Base-by-base conservation (phyloP, 2,888 invertebrate genomes). In the Smittia aterrima region DNA sequence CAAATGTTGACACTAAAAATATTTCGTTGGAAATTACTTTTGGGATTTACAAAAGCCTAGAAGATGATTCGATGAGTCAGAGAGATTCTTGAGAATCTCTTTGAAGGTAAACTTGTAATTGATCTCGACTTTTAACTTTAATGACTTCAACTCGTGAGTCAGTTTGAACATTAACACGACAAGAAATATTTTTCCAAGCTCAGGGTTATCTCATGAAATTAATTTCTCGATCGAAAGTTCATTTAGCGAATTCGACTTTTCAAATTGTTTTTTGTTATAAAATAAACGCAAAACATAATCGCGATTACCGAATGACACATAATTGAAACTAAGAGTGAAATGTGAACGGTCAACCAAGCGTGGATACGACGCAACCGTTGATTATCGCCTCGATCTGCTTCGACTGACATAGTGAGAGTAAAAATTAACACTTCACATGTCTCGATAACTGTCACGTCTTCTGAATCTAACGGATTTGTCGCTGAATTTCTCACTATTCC, bases 311-410 rank as follows among this genome's bases (percentile, higher is more conserved):
- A 67, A 40, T 67, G 67, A 4, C 67, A 40, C 38, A 18, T 11
- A 67, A 67, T 27, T 67, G 67, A 67, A 67, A 67, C 22, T 41
- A 67, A 67, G 41, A 67, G 67, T 67, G 40, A 41, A 67, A 67
- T 40, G 22, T 66, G 2, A 58, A 47, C n/a, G 3, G n/a, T 58
- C 58, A 58, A 2, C 58, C 58, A n/a, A 58, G 58, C 58, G 58
- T 22, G 22, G 58, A 47, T 6, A 3, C 47, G 11, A 16, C 47
- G 47, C 47, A 47, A 47, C 47, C 47, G 47, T 47, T 47, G 47
- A 58, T 58, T 58, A 58, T 58, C 58, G 22, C 58, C 18, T 7
- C 58, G n/a, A 16, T 2, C n/a, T n/a, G 47, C 47, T 47, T n/a
- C 47, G 47, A 47, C n/a, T 47, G 32, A 32, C 32, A 32, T n/a